phyloP scores from a whole-genome alignment of 2,113 vertebrate genomes.

The Trogon melanurus region DNA sequence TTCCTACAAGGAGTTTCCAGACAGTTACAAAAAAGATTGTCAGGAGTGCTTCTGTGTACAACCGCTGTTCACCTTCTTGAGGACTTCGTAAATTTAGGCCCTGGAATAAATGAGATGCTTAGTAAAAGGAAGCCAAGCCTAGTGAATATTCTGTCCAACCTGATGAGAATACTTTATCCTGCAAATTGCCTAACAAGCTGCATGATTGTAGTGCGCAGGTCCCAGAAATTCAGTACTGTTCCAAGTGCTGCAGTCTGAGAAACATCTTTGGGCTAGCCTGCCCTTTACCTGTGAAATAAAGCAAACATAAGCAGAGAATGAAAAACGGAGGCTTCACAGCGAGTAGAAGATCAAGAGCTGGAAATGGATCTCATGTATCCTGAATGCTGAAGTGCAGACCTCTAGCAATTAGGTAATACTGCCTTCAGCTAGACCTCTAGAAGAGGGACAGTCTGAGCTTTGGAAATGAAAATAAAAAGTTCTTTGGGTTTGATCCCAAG shows the following conservation, averaged over 20 bases:
- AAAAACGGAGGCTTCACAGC: not conserved
- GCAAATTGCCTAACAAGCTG: not conserved
- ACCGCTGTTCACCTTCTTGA: not conserved
- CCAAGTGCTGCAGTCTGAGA: not conserved
- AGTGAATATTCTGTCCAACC: not conserved
- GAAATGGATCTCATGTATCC: not conserved
- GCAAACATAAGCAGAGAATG: not conserved
- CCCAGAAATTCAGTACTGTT: not conserved
- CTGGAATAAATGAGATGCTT: not conserved
- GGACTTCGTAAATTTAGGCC: not conserved
- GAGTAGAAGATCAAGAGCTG: not conserved
- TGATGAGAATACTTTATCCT: not conserved
- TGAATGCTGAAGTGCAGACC: not conserved
- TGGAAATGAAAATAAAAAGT: not conserved
- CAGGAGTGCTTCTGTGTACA: not conserved
- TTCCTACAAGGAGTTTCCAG: not conserved
- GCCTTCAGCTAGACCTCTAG: not conserved
- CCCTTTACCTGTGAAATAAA: not conserved
- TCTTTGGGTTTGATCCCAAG: not conserved
- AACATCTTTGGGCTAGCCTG: not conserved
- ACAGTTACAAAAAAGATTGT: not conserved
- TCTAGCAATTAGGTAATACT: not conserved
- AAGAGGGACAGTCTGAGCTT: not conserved
- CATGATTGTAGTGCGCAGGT: not conserved
- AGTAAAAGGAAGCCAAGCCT: not conserved